Percentiles rank a stretch among this genome's conserved stretches.
phyloP scores from a whole-genome alignment of 1,140 invertebrate genomes.

The Bombus pyrosoma region DNA sequence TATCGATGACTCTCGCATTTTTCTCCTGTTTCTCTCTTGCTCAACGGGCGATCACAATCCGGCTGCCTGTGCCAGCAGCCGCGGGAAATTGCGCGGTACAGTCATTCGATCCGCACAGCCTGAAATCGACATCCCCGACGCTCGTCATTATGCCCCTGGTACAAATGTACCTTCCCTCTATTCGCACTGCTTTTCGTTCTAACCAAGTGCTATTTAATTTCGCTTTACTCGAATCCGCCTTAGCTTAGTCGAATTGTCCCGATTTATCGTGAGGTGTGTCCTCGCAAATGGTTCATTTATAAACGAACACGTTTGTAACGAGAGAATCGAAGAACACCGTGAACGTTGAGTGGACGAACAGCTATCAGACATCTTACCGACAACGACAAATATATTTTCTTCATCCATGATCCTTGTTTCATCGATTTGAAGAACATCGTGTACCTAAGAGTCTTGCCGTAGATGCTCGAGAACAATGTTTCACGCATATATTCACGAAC shows the following conservation, averaged over 20 bases:
- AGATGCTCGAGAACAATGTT: too few species aligned
- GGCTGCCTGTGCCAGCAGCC: conserved; percentile 31
- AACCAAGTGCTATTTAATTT: conserved; percentile 17
- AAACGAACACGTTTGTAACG: too few species aligned
- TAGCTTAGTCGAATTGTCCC: neutral
- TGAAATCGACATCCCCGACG: conserved; percentile 45
- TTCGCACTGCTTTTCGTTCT: conserved; percentile 2
- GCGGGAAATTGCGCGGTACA: conserved; percentile 67
- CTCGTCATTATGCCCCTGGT: conserved; percentile 23
- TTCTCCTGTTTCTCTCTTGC: conserved; percentile 3
- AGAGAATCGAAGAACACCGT: too few species aligned
- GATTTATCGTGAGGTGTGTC: neutral
- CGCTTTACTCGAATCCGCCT: neutral
- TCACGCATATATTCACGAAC: too few species aligned
- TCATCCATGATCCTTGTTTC: too few species aligned
- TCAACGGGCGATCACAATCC: neutral
- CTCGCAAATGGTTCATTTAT: too few species aligned
- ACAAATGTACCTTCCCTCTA: neutral
- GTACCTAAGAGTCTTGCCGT: too few species aligned
- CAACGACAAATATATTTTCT: too few species aligned
- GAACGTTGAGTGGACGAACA: too few species aligned
- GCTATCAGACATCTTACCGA: too few species aligned
- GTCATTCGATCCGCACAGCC: conserved; percentile 29
- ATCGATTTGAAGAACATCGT: too few species aligned
- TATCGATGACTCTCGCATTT: conserved; percentile 52